These are phyloP conservation scores for Mythimna albipuncta DNA, from an alignment of 2,888 invertebrate species.

Conservation along the genomic window DNA sequence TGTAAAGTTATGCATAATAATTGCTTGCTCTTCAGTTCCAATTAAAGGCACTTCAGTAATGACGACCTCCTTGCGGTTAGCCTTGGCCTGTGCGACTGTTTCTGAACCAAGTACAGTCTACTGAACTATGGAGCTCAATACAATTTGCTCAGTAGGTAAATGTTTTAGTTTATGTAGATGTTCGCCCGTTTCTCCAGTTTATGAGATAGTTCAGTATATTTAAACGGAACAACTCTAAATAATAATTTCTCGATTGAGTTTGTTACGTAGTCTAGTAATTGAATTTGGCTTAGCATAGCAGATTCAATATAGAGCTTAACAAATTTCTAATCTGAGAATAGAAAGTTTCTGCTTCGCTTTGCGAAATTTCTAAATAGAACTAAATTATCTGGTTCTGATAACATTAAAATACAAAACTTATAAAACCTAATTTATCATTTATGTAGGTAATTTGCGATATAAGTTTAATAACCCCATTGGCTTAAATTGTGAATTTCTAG, in stretches of 20 bases:
- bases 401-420: too few species aligned
- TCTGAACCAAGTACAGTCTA: slow-evolving; percentile 58
- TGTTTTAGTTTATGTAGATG: slow-evolving; percentile 42
- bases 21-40: slow-evolving; percentile 82
- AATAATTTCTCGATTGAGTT: slow-evolving; percentile 18
- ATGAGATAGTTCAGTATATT: slow-evolving; percentile 30
- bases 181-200: slow-evolving; percentile 27
- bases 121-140: slow-evolving; percentile 60
- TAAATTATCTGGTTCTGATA: too few species aligned
- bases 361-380: too few species aligned
- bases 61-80: slow-evolving; percentile 73
- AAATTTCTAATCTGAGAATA: not conserved
- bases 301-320: not conserved
- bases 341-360: too few species aligned
- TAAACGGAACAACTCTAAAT: slow-evolving; percentile 25
- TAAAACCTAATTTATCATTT: too few species aligned
- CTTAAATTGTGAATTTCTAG: too few species aligned
- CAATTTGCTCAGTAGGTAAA: slow-evolving; percentile 63
- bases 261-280: slow-evolving; percentile 4
- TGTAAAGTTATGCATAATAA: slow-evolving; percentile 86
- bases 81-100: slow-evolving; percentile 65
- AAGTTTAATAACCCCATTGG: too few species aligned
- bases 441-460: too few species aligned
- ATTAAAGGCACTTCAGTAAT: slow-evolving; percentile 81
- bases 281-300: not conserved